phyloP scores from a whole-genome alignment of 2,113 vertebrate genomes.

The Glaucomys volans region DNA sequence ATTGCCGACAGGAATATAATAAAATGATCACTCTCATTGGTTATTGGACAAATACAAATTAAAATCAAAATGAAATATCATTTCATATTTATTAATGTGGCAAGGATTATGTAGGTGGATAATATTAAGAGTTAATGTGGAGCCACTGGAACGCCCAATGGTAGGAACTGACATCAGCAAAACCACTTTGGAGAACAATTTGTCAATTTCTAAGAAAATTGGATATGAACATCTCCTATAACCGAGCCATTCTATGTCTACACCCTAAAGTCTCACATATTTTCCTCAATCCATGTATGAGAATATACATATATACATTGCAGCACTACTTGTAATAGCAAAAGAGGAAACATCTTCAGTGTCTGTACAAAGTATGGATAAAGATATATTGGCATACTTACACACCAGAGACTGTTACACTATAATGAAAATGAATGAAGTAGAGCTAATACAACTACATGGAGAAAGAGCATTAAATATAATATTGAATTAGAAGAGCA shows the following conservation, averaged over 20 bases:
- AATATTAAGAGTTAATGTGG: background rate
- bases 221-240: background rate
- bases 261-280: background rate
- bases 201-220: background rate
- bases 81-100: background rate
- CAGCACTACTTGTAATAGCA: background rate
- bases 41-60: background rate
- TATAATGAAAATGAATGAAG: background rate
- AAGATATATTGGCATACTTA: background rate
- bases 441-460: background rate
- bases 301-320: background rate
- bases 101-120: background rate
- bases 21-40: background rate
- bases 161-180: background rate
- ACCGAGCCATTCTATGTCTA: background rate
- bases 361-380: background rate
- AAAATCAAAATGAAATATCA: constrained; percentile 1
- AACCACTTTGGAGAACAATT: background rate
- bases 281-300: background rate
- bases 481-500: background rate
- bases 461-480: background rate
- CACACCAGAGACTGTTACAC: background rate
- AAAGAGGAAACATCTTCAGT: constrained; percentile 6
- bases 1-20: background rate
- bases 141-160: background rate